Evolutionary conservation across 2,797 vertebrate genomes (phyloP), one percentile per base, ranked within the genome.

Genomic region (Anniella stebbinsi): DNA sequence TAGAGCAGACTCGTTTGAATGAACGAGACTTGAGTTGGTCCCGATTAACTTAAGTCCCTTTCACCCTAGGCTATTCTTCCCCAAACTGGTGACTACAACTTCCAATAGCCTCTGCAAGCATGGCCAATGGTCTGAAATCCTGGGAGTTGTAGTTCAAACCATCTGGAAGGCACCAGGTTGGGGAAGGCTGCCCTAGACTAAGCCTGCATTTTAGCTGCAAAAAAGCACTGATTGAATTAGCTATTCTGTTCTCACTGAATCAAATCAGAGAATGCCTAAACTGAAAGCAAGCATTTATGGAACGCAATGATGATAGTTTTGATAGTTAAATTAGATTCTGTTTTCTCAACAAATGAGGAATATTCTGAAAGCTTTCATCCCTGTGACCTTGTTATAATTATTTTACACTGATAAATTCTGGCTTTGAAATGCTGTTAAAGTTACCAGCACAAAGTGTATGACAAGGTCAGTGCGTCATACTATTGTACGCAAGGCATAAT

Each of bases 221-320:
- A 48, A 13, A 13, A 77, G 25, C 2, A 33, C 28, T 2, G 4
- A n/a, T 38, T 69, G 33, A 70, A 69, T 8, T 33, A 30, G 13
- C 77, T 80, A 1, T 85, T 36, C 33, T 54, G 9, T 4, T 70
- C 48, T 48, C n/a, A 73, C 3, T 57, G n/a, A 57, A 73, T 30
- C 15, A n/a, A 73, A 36, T 73, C 36, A 86, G 21, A 57, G 11
- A 57, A 38, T 86, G n/a, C 36, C 57, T 54, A 73, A 36, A 73
- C 21, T 33, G 23, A 38, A 51, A 73, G 36, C 33, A 10, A 70
- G 88, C 8, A 76, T 80, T 69, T 82, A 80, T 36, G 0, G 0
- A 80, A 69, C 85, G 89, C 87, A 70, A 95, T 78, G 91, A 69
- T 48, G 67, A 69, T 72, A 92, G 93, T 91, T 94, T 91, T 92